These are phyloP conservation scores for Hydroisotoma schaefferi DNA, from an alignment of 2,888 invertebrate species.

Conservation along the genomic window DNA sequence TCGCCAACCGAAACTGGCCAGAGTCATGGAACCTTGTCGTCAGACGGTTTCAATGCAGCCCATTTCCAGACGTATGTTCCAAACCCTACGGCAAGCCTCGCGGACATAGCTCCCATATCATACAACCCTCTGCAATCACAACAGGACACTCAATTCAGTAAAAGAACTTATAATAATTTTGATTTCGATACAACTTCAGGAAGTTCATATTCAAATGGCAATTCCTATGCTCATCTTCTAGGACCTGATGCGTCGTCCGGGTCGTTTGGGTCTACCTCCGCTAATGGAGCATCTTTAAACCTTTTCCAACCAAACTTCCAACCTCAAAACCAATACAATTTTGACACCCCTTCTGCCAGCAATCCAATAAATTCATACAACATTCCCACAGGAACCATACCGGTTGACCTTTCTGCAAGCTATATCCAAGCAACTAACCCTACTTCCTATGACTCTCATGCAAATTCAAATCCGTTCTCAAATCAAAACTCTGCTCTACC, in stretches of 20 bases:
- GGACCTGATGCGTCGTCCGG: slow-evolving; percentile 24
- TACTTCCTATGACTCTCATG: slow-evolving; percentile 1
- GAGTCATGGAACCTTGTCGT: background rate
- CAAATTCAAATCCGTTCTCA: background rate
- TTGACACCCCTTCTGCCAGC: slow-evolving; percentile 10
- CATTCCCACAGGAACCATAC: slow-evolving; percentile 37
- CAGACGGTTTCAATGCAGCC: background rate
- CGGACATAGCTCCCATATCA: background rate
- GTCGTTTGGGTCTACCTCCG: slow-evolving; percentile 31
- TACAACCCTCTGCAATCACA: background rate
- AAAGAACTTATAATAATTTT: slow-evolving; percentile 32
- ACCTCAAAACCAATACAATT: slow-evolving; percentile 14
- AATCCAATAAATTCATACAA: background rate
- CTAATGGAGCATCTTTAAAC: slow-evolving; percentile 36
- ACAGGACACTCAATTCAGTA: slow-evolving; percentile 33
- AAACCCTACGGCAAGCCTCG: background rate
- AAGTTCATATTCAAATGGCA: slow-evolving; percentile 17
- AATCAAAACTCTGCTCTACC: slow-evolving; percentile 5
- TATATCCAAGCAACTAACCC: slow-evolving; percentile 24
- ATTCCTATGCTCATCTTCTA: slow-evolving; percentile 43
- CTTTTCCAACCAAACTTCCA: slow-evolving; percentile 9
- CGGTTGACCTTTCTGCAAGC: slow-evolving; percentile 41
- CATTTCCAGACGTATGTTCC: background rate
- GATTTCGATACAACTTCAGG: slow-evolving; percentile 15
- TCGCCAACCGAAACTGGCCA: slow-evolving; percentile 8